Base-by-base conservation (phyloP, 1,140 invertebrate genomes). In the Hermetia illucens region DNA sequence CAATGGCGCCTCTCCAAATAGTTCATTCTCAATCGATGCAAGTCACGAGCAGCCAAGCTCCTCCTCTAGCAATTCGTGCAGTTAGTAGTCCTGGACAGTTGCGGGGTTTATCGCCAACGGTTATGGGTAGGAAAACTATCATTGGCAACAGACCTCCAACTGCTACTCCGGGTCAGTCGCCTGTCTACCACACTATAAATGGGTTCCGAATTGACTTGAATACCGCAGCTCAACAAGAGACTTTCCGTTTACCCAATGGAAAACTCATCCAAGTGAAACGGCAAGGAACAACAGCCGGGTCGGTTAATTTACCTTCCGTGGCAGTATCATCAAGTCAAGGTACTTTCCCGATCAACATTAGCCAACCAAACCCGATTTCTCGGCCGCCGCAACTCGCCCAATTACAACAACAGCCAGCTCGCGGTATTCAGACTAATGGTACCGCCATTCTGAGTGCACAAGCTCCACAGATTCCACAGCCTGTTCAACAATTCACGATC, bases 191-290 rank as follows among this genome's bases (percentile, higher is more conserved):
- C 42, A 60, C 52, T 1, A 56, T 60, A 5, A 58, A 57, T 24
- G 58, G 58, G 0, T 61, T 46, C 39, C 53, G 55, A 0, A 56
- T 61, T 21, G 58, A 61, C 42, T 41, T 61, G n/a, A 61, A 61
- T 41, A 53, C 49, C 6, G 58, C 58, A 1, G 53, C 58, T 0
- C 53, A 56, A 16, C 58, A 61, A 36, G 57, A 58, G 22, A 58
- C 55, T 1, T 57, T 53, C 32, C 49, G 58, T 3, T 42, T 61
- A 20, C 58, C 58, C 5, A 61, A 60, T 19, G 58, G 58, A 5
- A 52, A 58, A 8, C 37, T 61, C 1, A 61, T 61, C 34, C 58
- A 61, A 38, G 58, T 61, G 0, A 60, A 60, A 29, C 50, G 55
- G 2, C 58, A 61, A 27, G 35, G 42, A 9, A 27, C 25, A 4